Base-by-base conservation (phyloP, 2,888 invertebrate species). In the Masnerella sp. region DNA sequence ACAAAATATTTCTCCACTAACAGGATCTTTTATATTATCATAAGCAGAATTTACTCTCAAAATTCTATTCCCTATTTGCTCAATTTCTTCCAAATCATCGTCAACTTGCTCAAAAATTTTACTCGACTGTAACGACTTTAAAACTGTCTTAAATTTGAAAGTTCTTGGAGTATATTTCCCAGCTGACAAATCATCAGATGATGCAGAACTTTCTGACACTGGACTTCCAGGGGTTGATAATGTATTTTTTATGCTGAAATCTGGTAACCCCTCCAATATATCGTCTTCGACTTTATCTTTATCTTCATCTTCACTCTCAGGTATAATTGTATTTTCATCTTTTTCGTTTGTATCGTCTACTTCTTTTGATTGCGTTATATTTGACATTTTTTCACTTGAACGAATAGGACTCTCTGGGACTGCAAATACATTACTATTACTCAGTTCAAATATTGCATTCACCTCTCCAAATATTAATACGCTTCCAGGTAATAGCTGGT, bases 1-100 rank as follows among this genome's bases (percentile, higher is more conserved):
- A 3, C 11, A 25, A 2, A 14, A 5, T 20, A 1, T 5, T 36
- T 49, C 45, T 17, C 18, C 42, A 8, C 8, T 36, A 25, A 58
- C 11, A 5, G 73, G 51, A 45, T 30, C 45, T 30, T 30, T 36
- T 15, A 52, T 42, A 4, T 47, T 32, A 54, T 43, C 65, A 58
- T 76, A 76, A 5, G 52, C 75, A 52, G 65, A 68, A 15, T 58
- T 15, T n/a, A 47, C 15, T n/a, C 52, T 45, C 14, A 74, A 38
- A 15, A 76, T 17, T 20, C 59, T 30, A 5, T 51, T 56, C 7
- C 36, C 74, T 5, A 74, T 56, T 34, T 49, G 15, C 7, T 54
- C 47, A 5, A 76, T 8, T n/a, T 68, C 49, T 2, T 54, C 67
- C 2, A 62, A 70, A 9, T 59, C 40, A 36, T 77, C 74, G 2